phyloP scores from a whole-genome alignment of 2,888 invertebrate species.

The Parascotia fuliginaria region DNA sequence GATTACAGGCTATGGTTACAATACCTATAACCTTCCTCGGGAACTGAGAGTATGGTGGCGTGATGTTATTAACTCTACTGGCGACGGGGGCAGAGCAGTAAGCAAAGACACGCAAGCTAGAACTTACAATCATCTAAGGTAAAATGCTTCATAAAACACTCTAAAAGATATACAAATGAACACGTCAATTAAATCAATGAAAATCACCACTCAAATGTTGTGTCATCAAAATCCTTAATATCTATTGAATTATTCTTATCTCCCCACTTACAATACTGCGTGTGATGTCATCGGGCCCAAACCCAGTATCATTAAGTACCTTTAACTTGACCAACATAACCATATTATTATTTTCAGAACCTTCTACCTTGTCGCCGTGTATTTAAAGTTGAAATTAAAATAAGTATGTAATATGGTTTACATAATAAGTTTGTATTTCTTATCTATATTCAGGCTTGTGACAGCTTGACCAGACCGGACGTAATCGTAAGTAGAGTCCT shows the following conservation, averaged over 20 bases:
- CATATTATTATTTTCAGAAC: conserved; percentile 2
- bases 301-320: conserved; percentile 73
- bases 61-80: too few relatives aligned
- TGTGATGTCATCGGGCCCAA: conserved; percentile 67
- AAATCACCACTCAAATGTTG: conserved; percentile 53
- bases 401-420: not conserved
- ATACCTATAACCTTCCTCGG: too few relatives aligned
- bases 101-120: too few relatives aligned
- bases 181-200: conserved; percentile 43
- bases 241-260: conserved; percentile 68
- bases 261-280: conserved; percentile 66
- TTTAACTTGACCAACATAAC: conserved; percentile 48
- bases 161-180: conserved; percentile 19
- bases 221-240: conserved; percentile 62
- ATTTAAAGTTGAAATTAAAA: conserved; percentile 33
- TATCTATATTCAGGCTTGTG: conserved; percentile 68
- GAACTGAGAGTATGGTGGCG: too few relatives aligned
- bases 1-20: too few relatives aligned
- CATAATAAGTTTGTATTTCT: conserved; percentile 43
- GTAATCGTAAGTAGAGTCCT: conserved; percentile 50
- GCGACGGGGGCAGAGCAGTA: too few relatives aligned
- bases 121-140: too few relatives aligned
- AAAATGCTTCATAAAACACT: too few relatives aligned
- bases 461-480: conserved; percentile 62
- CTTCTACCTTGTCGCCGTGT: not conserved